phyloP scores from a whole-genome alignment of 1,140 invertebrate genomes.

The Teleogryllus occipitalis region DNA sequence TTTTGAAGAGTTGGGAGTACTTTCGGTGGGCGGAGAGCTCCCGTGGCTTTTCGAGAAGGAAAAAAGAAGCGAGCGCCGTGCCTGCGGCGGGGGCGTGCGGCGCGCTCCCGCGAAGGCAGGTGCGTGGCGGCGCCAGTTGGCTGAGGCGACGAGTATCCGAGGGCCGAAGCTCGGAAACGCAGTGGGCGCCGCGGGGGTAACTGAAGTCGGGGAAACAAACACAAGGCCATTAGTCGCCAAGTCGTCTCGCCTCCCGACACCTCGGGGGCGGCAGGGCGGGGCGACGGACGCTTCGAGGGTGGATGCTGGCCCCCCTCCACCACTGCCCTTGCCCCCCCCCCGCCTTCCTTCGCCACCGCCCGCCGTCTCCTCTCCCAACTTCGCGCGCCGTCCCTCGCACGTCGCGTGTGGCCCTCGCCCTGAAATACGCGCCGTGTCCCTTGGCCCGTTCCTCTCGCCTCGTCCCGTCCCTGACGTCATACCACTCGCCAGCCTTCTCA shows the following conservation, averaged over 20 bases:
- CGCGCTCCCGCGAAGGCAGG: too few species aligned
- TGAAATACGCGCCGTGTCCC: background rate
- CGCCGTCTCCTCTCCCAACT: too few species aligned
- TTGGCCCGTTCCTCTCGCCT: too few species aligned
- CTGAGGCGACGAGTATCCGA: background rate
- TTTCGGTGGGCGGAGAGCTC: too few species aligned
- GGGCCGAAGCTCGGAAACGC: background rate
- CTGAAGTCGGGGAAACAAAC: slow-evolving; percentile 3
- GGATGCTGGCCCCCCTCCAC: background rate
- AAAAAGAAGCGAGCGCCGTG: too few species aligned
- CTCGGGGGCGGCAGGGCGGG: background rate
- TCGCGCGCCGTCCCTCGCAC: background rate
- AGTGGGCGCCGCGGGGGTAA: background rate
- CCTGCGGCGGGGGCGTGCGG: too few species aligned
- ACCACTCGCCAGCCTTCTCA: too few species aligned
- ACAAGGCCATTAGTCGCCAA: background rate
- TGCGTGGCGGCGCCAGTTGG: background rate
- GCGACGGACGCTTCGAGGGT: background rate
- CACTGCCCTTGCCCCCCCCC: too few species aligned
- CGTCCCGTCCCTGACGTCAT: too few species aligned
- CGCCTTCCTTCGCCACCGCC: background rate
- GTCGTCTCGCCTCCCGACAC: background rate
- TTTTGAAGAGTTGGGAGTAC: too few species aligned
- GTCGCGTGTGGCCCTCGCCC: background rate
- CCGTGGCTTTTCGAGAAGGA: too few species aligned